Conservation (phyloP, 1,140 invertebrate genomes). For the Drusus annulatus region DNA sequence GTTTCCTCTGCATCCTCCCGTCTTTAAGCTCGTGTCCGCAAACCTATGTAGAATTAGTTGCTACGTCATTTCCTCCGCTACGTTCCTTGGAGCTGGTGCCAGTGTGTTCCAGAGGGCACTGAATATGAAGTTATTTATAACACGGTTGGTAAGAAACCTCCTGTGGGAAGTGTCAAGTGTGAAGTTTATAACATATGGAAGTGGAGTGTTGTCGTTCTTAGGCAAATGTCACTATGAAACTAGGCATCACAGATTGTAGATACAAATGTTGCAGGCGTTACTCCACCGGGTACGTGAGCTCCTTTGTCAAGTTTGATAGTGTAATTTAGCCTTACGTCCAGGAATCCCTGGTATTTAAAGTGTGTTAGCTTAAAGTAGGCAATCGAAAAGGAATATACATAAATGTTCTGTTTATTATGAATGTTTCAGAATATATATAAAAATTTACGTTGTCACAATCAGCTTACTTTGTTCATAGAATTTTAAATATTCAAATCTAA, state of each 20-base stretch:
- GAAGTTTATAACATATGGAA: constrained; percentile 42
- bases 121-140: constrained; percentile 54
- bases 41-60: not conserved
- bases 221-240: constrained; percentile 16
- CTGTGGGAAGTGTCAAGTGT: too few species aligned
- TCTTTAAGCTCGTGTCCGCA: too few species aligned
- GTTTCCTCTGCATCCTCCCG: not conserved
- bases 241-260: constrained; percentile 5
- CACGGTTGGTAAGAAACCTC: constrained; percentile 53
- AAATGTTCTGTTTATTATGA: constrained; percentile 55
- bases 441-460: constrained; percentile 48
- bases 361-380: constrained; percentile 58
- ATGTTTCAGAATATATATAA: constrained; percentile 52
- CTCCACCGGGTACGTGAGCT: not conserved
- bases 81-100: constrained; percentile 5
- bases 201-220: constrained; percentile 4
- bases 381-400: constrained; percentile 58
- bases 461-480: constrained; percentile 34
- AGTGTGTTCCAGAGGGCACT: constrained; percentile 49
- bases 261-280: not conserved
- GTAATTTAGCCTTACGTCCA: constrained; percentile 38
- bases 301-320: constrained; percentile 21
- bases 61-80: not conserved
- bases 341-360: constrained; percentile 48
- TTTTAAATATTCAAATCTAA: constrained; percentile 30